Evolutionary conservation across 2,113 vertebrate species (phyloP).

Genomic region (Salvelinus sp.): DNA sequence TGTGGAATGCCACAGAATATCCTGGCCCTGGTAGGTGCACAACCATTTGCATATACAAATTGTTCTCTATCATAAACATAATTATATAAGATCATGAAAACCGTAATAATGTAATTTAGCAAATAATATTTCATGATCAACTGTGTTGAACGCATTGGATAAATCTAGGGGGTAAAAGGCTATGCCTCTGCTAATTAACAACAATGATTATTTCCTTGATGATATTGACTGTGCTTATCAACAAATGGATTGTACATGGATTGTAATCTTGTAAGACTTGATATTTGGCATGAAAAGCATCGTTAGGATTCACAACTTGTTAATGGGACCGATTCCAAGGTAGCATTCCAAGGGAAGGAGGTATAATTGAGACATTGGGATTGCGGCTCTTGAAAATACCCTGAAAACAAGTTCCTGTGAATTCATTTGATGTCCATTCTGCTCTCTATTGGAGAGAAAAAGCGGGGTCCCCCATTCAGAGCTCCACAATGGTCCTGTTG

Average conservation of each 20-base stretch:
- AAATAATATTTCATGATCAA: no score
- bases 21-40: no score
- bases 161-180: no score
- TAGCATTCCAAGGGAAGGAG: constrained; percentile 57
- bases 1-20: no score
- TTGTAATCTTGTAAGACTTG: constrained; percentile 16
- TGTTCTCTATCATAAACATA: no score
- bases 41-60: no score
- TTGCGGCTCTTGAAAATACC: constrained; percentile 64
- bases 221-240: not conserved
- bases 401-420: constrained; percentile 71
- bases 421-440: constrained; percentile 74
- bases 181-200: no score
- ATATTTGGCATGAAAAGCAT: constrained; percentile 38
- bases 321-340: constrained; percentile 62
- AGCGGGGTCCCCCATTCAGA: constrained; percentile 63
- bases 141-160: no score
- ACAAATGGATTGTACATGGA: not conserved
- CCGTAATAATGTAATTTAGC: no score
- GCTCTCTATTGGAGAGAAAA: constrained; percentile 66
- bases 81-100: no score
- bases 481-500: constrained; percentile 64
- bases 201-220: not conserved
- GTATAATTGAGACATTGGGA: constrained; percentile 72
- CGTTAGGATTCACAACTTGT: constrained; percentile 60